Percentiles rank a stretch among this genome's conserved stretches.
Evolutionary conservation across 2,113 vertebrate species (phyloP).

Genomic region (Condylura cristata): DNA sequence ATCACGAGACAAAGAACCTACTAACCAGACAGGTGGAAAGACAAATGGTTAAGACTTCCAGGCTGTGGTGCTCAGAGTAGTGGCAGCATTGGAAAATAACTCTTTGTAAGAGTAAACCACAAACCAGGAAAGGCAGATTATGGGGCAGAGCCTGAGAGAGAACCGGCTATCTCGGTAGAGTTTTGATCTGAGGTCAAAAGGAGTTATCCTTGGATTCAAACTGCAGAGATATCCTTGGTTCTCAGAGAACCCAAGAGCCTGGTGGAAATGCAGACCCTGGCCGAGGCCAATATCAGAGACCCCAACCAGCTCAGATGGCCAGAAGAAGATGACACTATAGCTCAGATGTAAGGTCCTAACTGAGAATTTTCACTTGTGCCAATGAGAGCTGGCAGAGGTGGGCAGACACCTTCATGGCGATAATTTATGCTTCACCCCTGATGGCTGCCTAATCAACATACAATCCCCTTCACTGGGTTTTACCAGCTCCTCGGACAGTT

Average conservation of each 20-base stretch:
- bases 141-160: neutral
- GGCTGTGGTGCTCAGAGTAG: neutral
- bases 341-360: neutral
- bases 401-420: neutral
- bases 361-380: neutral
- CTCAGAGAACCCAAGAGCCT: neutral
- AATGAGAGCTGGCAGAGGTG: neutral
- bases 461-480: accelerated
- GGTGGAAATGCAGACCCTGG: neutral
- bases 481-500: neutral
- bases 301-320: neutral
- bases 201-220: neutral
- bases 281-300: neutral
- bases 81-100: neutral
- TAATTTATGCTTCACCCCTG: neutral
- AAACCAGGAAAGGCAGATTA: neutral
- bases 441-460: neutral
- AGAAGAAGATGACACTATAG: neutral
- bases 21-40: neutral
- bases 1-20: neutral
- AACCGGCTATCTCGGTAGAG: neutral
- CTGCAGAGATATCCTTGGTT: neutral
- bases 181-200: neutral
- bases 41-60: neutral
- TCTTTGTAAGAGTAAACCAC: neutral